Conservation (phyloP, 2,797 vertebrate species). For the Valencia hispanica region DNA sequence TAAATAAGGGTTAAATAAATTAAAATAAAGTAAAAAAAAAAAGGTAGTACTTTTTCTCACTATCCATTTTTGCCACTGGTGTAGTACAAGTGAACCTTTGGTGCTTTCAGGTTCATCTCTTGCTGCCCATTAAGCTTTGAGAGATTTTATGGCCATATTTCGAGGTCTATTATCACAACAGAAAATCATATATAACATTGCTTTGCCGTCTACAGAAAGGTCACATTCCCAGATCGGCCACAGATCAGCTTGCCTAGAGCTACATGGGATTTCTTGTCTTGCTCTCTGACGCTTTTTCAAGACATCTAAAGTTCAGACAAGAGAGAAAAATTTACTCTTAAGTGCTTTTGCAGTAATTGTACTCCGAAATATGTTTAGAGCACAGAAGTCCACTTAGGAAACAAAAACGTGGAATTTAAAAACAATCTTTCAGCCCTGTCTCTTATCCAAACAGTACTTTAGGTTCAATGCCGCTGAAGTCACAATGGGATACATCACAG, state of each 20-base stretch:
- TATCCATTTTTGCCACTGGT: slow-evolving; percentile 11
- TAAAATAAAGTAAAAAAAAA: too few species aligned
- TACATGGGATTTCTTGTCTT: slow-evolving; percentile 27
- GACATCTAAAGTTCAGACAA: slow-evolving; percentile 56
- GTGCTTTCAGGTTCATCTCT: slow-evolving; percentile 44
- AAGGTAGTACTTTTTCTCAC: slow-evolving; percentile 10
- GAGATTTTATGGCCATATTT: slow-evolving; percentile 57
- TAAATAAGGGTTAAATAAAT: too few species aligned
- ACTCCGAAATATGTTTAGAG: slow-evolving; percentile 70
- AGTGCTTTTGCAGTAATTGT: slow-evolving; percentile 62
- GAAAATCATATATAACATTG: slow-evolving; percentile 62
- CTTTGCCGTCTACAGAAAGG: slow-evolving; percentile 40
- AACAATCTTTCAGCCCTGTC: slow-evolving; percentile 54
- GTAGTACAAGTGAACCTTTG: slow-evolving; percentile 30
- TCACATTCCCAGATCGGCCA: slow-evolving; percentile 50
- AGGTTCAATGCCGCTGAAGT: slow-evolving; percentile 54
- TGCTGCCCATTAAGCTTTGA: slow-evolving; percentile 54
- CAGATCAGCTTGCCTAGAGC: slow-evolving; percentile 37
- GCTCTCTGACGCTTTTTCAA: slow-evolving; percentile 52
- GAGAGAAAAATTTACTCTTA: slow-evolving; percentile 30
- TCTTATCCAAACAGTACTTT: slow-evolving; percentile 52
- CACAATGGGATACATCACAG: slow-evolving; percentile 74
- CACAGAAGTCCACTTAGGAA: slow-evolving; percentile 72
- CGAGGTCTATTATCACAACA: slow-evolving; percentile 52
- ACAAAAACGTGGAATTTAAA: slow-evolving; percentile 65